These are phyloP conservation scores for Alligator sinensis DNA, from an alignment of 2,113 vertebrate species.

Conservation along the genomic window DNA sequence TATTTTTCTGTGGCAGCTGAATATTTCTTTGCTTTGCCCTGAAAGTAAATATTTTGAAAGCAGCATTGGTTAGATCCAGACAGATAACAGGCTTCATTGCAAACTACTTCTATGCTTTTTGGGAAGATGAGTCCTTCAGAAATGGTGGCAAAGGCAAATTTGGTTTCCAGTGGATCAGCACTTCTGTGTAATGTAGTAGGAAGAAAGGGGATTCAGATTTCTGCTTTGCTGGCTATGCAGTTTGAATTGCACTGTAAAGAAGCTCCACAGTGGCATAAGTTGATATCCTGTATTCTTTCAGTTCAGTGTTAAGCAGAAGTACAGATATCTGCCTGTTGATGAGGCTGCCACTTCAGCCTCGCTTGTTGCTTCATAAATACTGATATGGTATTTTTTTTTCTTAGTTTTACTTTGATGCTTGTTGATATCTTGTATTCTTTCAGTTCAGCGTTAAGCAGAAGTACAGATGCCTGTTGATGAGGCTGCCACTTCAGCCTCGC, in stretches of 20 bases:
- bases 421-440: neutral
- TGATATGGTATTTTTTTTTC: neutral
- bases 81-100: too few relatives aligned
- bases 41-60: neutral
- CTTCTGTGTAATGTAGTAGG: fast-evolving
- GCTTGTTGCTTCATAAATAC: neutral
- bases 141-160: neutral
- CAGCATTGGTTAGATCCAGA: neutral
- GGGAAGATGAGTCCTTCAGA: neutral
- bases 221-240: neutral
- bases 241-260: neutral
- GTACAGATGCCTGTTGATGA: neutral
- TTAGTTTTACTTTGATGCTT: neutral
- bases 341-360: neutral
- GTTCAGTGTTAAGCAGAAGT: neutral
- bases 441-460: neutral
- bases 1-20: neutral
- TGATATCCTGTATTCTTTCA: neutral
- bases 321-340: neutral
- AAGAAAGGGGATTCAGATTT: neutral
- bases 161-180: neutral
- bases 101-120: too few relatives aligned
- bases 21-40: neutral
- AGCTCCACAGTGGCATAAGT: too few relatives aligned
- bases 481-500: neutral